Conservation (phyloP, 2,888 invertebrate species). For the Epinotia bilunana region DNA sequence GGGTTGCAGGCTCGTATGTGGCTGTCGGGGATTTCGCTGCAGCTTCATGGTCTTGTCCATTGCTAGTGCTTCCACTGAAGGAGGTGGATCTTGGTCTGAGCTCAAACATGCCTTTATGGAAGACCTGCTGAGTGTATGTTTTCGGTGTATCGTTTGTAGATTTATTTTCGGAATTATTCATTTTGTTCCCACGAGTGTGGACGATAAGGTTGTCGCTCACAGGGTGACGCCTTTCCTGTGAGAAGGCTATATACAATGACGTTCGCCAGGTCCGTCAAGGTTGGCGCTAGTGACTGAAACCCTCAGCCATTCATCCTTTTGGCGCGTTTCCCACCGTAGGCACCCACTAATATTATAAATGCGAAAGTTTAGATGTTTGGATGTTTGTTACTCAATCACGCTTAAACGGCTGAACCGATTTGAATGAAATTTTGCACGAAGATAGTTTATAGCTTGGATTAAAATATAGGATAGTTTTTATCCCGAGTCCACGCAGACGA, state of each 20-base stretch:
- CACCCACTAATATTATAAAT: too few species aligned
- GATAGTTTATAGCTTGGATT: too few species aligned
- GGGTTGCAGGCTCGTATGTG: background rate
- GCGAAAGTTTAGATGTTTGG: too few species aligned
- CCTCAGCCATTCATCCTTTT: constrained; percentile 6
- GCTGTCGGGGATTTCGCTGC: background rate
- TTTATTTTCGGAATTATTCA: background rate
- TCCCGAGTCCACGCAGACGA: too few species aligned
- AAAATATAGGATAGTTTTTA: too few species aligned
- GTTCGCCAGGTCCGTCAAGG: constrained; percentile 11
- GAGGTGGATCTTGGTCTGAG: background rate
- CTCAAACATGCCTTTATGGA: constrained; percentile 1
- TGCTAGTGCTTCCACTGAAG: background rate
- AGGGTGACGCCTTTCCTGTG: constrained; percentile 22
- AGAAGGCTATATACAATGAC: constrained; percentile 24
- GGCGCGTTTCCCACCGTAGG: too few species aligned
- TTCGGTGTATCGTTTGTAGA: background rate
- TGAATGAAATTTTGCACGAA: too few species aligned
- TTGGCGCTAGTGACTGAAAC: constrained; percentile 16
- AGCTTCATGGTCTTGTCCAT: background rate
- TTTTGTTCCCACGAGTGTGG: constrained; percentile 2
- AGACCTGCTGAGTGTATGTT: background rate
- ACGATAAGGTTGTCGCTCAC: constrained; percentile 11
- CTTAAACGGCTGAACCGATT: too few species aligned
- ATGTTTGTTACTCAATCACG: too few species aligned